Conservation (phyloP, 92 coral and sea anemone genomes). For the Metridium senile region DNA sequence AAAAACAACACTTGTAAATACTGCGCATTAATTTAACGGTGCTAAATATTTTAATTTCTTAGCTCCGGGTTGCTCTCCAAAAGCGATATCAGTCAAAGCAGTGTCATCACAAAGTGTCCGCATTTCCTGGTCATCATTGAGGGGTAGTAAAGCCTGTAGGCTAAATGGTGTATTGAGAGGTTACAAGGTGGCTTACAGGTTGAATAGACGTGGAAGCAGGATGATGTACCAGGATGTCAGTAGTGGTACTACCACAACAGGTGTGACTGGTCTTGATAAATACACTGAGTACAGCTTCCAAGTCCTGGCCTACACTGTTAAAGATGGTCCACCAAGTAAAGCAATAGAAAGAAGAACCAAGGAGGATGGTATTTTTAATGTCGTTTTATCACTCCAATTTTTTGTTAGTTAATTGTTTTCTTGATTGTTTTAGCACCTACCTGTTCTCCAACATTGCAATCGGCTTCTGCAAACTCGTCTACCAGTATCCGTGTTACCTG, state of each 20-base stretch:
- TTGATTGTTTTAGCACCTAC: constrained; percentile 1
- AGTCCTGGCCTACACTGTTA: constrained; percentile 27
- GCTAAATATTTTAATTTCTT: neutral
- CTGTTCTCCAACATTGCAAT: neutral
- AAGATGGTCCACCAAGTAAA: constrained; percentile 25
- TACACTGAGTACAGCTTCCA: constrained; percentile 39
- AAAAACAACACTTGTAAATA: too few species aligned
- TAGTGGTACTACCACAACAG: too few species aligned
- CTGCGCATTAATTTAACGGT: too few species aligned
- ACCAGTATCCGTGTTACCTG: constrained; percentile 20
- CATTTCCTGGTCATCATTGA: constrained; percentile 24
- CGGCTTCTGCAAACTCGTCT: neutral
- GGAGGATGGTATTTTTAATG: constrained; percentile 15
- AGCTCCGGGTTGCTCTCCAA: constrained; percentile 12
- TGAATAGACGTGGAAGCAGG: neutral
- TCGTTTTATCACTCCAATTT: too few species aligned
- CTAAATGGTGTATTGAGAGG: constrained; percentile 33
- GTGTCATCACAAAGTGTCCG: constrained; percentile 21
- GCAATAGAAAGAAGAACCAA: constrained; percentile 15
- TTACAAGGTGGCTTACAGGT: constrained; percentile 16
- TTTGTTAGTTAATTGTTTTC: neutral
- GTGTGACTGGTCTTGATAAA: constrained; percentile 16
- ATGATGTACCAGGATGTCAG: constrained; percentile 1
- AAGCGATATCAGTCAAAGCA: neutral
- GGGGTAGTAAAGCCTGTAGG: neutral